These are phyloP conservation scores for Margarornis squamiger DNA, from an alignment of 2,797 vertebrate species.

Conservation along the genomic window DNA sequence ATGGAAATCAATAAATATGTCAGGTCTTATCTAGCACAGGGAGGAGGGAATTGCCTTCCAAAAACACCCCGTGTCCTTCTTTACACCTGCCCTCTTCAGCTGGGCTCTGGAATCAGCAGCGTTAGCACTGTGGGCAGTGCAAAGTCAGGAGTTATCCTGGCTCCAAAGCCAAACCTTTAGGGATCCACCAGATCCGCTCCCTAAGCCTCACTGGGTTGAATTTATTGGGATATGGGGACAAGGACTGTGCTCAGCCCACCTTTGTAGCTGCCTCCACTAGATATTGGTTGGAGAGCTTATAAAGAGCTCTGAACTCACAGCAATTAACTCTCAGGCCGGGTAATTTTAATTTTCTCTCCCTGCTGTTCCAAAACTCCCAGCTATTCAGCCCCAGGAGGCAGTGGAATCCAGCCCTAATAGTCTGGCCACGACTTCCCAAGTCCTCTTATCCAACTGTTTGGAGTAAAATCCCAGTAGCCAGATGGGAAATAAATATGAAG, in stretches of 20 bases:
- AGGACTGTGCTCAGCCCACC: neutral
- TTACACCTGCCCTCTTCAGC: slow-evolving; percentile 19
- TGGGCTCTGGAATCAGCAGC: neutral
- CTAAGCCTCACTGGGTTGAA: neutral
- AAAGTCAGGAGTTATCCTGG: neutral
- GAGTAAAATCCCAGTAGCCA: neutral
- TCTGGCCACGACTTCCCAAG: neutral
- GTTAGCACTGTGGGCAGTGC: neutral
- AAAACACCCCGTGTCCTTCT: neutral
- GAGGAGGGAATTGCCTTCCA: slow-evolving; percentile 5
- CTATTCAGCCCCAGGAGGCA: neutral
- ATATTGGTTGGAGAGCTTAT: neutral
- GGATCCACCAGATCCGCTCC: neutral
- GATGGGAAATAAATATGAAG: slow-evolving; percentile 15
- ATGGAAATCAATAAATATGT: slow-evolving; percentile 47
- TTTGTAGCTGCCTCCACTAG: neutral
- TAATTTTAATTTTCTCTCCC: neutral
- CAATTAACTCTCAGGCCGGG: neutral
- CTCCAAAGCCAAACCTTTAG: neutral
- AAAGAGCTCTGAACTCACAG: neutral
- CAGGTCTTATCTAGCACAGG: neutral
- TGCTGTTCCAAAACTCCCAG: neutral
- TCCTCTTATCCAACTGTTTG: neutral
- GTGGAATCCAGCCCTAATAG: neutral
- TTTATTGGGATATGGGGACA: neutral